A percentile compares a stretch with the other conserved stretches of the same genome.
These are phyloP conservation scores for Drosophila bunnanda DNA, from an alignment of 2,888 invertebrate species.

Conservation along the genomic window DNA sequence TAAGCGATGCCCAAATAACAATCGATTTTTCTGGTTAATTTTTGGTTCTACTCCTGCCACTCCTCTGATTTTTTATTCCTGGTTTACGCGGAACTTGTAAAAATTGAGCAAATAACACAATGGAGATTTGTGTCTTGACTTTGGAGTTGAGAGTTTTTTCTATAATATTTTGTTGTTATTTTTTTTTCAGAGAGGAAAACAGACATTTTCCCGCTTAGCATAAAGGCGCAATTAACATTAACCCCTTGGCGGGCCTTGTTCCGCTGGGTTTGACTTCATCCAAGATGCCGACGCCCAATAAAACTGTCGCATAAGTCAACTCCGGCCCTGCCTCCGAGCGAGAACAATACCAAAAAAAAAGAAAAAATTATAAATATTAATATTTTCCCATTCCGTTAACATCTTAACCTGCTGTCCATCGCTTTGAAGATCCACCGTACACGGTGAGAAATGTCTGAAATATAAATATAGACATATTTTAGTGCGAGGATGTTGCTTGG, in stretches of 20 bases:
- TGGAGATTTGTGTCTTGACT: constrained; percentile 38
- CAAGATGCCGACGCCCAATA: constrained; percentile 63
- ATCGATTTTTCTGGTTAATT: constrained; percentile 40
- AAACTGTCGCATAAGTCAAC: constrained; percentile 78
- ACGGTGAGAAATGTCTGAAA: neutral
- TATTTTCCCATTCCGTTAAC: constrained; percentile 37
- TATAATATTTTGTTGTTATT: neutral
- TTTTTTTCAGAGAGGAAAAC: constrained; percentile 5
- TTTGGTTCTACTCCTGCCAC: constrained; percentile 42
- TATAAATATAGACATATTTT: neutral
- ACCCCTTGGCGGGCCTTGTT: constrained; percentile 68
- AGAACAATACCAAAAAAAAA: constrained; percentile 34
- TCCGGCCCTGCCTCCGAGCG: constrained; percentile 47
- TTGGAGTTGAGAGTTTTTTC: constrained; percentile 31
- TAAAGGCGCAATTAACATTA: constrained; percentile 76
- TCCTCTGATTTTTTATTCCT: neutral
- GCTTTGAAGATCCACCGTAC: constrained; percentile 31
- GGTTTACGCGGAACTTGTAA: constrained; percentile 64
- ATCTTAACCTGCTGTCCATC: constrained; percentile 57
- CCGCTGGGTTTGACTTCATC: constrained; percentile 33
- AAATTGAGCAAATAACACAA: constrained; percentile 36
- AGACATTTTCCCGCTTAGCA: constrained; percentile 58
- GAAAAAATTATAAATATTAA: constrained; percentile 66
- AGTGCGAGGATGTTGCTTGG: neutral
- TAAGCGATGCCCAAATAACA: constrained; percentile 60